Base-by-base conservation (phyloP, 2,797 vertebrate species). In the Macropus fuliginosus region DNA sequence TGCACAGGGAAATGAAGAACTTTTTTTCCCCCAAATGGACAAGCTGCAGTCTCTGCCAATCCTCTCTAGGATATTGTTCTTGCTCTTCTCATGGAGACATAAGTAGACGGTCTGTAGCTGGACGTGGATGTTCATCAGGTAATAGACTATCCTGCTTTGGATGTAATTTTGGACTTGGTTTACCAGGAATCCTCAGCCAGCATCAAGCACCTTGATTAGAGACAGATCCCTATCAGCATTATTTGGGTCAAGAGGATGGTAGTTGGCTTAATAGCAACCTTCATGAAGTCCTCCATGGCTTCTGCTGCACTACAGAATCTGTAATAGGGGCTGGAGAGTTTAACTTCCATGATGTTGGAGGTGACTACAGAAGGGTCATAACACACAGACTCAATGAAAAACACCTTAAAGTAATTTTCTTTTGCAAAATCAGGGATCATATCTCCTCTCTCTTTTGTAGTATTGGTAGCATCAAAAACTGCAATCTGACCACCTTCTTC, bases 121-220 rank as follows among this genome's bases (percentile, higher is more conserved):
- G 56, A 99, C 99, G 0, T 99, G 99, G 97, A 99, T 99, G 97
- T 99, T 99, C 99, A 99, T 99, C 98, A 99, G 98, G 98, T 99
- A 99, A 98, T 99, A 99, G 54, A 99, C 99, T 0, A 99, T 99
- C 92, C 99, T 99, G 96, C 99, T 99, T 98, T 99, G 99, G 97
- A 99, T 99, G 98, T 99, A 99, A 97, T 99, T 99, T 98, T 99
- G 99, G 62, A 99, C 99, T 8, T 98, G 98, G 98, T 99, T 99
- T 95, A 99, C 99, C 56, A 99, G 98, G 98, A 99, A 99, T 50
- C 99, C 98, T 31, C 99, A 99, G 13, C 99, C 99, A 0, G 99
- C 99, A 0, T 99, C 99, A 0, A 99, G 99, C 97, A 99, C 99
- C 98, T 99, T 99, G 98, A 99, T 99, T 98, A 99, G 99, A 18